Percentiles rank a stretch among this genome's conserved stretches.
Evolutionary conservation across 1,140 invertebrate species (phyloP).

Genomic region (Lasioglossum baleicum): DNA sequence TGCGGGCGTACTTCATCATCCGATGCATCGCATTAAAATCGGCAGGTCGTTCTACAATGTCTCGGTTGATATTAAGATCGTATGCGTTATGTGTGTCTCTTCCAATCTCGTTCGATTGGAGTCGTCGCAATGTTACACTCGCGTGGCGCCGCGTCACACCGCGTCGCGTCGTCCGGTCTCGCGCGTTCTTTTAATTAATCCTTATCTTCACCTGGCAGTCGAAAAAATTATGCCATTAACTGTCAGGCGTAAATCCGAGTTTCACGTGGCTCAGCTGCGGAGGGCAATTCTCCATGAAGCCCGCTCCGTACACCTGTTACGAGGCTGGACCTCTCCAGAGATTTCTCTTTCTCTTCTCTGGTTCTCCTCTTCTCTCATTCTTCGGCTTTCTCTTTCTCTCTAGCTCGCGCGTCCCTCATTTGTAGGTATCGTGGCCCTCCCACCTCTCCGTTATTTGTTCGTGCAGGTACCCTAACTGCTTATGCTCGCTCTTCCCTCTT

Average conservation of each 20-base stretch:
- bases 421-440: slow-evolving; percentile 51
- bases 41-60: background rate
- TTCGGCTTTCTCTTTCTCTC: background rate
- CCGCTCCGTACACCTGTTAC: slow-evolving; percentile 54
- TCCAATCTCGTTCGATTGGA: background rate
- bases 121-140: background rate
- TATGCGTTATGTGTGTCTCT: background rate
- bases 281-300: slow-evolving; percentile 19
- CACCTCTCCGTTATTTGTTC: slow-evolving; percentile 58
- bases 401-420: slow-evolving; percentile 48
- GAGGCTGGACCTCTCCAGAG: slow-evolving; percentile 17
- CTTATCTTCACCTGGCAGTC: slow-evolving; percentile 28
- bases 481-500: slow-evolving; percentile 45
- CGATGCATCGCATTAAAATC: no score
- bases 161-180: background rate
- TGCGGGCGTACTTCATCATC: background rate
- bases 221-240: slow-evolving; percentile 45
- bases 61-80: background rate
- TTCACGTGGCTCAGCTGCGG: slow-evolving; percentile 38
- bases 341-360: slow-evolving; percentile 8
- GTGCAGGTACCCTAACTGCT: slow-evolving; percentile 53
- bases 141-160: no score
- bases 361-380: background rate
- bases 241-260: slow-evolving; percentile 35
- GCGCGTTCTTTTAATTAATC: slow-evolving; percentile 40